Evolutionary conservation across 2,888 invertebrate genomes (phyloP), one percentile per base, ranked within the genome.

Genomic region (Auanema sp.): DNA sequence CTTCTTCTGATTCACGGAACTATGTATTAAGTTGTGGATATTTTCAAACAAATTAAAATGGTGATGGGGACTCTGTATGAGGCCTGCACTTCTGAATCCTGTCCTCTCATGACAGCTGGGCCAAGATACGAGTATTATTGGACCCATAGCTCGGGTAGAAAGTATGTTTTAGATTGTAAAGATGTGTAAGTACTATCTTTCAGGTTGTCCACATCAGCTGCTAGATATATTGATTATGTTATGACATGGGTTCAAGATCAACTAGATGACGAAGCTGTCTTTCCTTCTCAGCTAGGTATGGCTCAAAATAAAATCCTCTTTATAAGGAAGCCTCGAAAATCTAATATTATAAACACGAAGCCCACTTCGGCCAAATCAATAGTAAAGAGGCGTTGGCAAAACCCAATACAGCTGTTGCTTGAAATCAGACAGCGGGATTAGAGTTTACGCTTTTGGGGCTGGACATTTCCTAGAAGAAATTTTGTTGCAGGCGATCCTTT

Each of bases 201-300:
- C 54, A 75, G 71, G 3, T 52, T 71, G 21, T 60, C 65, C 41
- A 71, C 71, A n/a, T 62, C 64, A 56, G 73, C 73, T 21, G 68
- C 73, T 0, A 57, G 55, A 42, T 98, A 98, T 86, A 97, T 98
- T 79, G 97, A 98, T 87, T 97, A 95, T 87, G 88, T 98, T 76
- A 95, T 98, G 95, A 95, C 96, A 23, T 97, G 96, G 94, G 96
- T 97, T 64, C 98, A 98, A 86, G 96, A 97, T 87, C 97, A 98
- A 85, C 88, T 99, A 69, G 98, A 99, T 84, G 97, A 98, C 84
- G 98, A 99, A 86, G 92, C 91, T 12, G 87, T 97, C 43, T 99
- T 99, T 84, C 98, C 98, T 47, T 96, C 96, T 6, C 97, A 97
- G 89, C 96, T 98, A 84, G 91, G 91, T 90, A 84, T 83, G 76